Conservation (phyloP, 2,797 vertebrate species). For the Eospalax fontanierii region DNA sequence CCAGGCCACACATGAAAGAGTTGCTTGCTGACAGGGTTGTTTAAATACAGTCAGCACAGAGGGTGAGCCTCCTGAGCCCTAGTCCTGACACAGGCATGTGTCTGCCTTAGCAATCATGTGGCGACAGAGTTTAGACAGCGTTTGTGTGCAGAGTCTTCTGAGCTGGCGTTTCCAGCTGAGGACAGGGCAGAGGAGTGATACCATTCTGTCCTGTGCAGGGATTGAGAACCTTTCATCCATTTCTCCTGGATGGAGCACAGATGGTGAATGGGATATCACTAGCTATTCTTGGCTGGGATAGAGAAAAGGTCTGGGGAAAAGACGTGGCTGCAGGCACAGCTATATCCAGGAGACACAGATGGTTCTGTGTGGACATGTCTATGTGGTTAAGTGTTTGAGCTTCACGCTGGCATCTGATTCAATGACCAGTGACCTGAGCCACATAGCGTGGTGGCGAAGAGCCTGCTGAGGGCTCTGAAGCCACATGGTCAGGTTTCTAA, state of each 20-base stretch:
- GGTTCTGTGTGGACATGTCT: neutral
- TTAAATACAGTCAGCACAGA: accelerated
- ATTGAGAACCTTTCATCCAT: neutral
- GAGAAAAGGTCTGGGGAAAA: neutral
- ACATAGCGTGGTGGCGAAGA: no score
- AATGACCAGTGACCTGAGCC: no score
- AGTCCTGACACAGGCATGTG: neutral
- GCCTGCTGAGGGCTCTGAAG: neutral
- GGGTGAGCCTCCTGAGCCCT: neutral
- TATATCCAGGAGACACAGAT: neutral
- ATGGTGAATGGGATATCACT: neutral
- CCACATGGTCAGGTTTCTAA: neutral
- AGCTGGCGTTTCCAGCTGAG: neutral
- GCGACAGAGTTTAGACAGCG: neutral
- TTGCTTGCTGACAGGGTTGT: accelerated
- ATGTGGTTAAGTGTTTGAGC: neutral
- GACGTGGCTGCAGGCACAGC: neutral
- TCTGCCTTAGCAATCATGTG: neutral
- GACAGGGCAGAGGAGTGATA: no score
- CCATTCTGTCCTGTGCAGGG: neutral
- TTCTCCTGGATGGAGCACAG: neutral
- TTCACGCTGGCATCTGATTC: neutral
- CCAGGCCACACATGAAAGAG: neutral
- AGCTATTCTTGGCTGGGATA: neutral
- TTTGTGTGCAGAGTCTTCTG: neutral